phyloP scores from a whole-genome alignment of 2,797 vertebrate species.

The Acanthurus lineatus region DNA sequence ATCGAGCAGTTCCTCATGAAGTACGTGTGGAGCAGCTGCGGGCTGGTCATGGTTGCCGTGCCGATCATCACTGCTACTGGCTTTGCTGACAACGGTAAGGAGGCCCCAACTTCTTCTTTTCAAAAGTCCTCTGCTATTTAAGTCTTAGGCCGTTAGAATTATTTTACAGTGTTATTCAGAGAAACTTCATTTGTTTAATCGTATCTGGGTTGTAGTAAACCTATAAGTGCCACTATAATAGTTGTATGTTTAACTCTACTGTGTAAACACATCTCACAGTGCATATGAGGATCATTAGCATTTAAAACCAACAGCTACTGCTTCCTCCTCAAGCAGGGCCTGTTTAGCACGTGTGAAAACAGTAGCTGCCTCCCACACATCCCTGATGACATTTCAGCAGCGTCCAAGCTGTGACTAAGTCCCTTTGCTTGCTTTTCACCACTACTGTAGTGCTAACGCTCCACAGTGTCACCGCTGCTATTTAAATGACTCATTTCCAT shows the following conservation, averaged over 20 bases:
- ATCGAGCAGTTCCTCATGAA: slow-evolving; percentile 99
- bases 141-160: neutral
- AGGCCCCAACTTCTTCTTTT: too few species aligned
- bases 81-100: slow-evolving; percentile 94
- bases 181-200: neutral
- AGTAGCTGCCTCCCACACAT: slow-evolving; percentile 46
- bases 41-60: slow-evolving; percentile 97
- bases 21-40: slow-evolving; percentile 97
- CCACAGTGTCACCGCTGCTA: neutral
- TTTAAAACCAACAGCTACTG: slow-evolving; percentile 19
- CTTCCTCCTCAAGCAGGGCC: slow-evolving; percentile 31
- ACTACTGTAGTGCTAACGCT: neutral
- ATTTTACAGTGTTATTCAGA: neutral
- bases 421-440: slow-evolving; percentile 24
- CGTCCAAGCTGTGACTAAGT: slow-evolving; percentile 17
- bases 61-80: slow-evolving; percentile 98
- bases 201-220: neutral
- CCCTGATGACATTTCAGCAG: slow-evolving; percentile 23
- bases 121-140: neutral
- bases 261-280: neutral
- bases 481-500: slow-evolving; percentile 39
- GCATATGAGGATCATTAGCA: slow-evolving; percentile 14
- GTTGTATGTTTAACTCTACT: neutral
- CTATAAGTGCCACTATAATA: neutral
- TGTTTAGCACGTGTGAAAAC: slow-evolving; percentile 48